These are phyloP conservation scores for Baronia brevicornis DNA, from an alignment of 2,888 invertebrate species.

Conservation along the genomic window DNA sequence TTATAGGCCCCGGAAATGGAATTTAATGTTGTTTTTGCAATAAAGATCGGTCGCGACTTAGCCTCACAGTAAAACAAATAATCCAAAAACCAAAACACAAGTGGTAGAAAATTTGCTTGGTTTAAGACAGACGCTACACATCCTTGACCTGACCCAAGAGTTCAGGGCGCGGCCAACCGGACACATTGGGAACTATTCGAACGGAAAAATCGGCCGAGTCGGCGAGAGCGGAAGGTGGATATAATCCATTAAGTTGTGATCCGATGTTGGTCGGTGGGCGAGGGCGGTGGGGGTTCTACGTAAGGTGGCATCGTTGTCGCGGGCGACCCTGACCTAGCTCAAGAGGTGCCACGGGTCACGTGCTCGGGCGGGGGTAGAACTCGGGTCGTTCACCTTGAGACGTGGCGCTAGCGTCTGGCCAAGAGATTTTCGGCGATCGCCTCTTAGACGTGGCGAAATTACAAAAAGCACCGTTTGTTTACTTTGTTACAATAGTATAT, in stretches of 20 bases:
- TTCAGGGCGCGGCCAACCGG: conserved; percentile 50
- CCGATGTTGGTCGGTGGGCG: conserved; percentile 7
- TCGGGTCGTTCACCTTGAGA: conserved; percentile 70
- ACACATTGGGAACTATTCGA: conserved; percentile 61
- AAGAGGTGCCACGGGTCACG: conserved; percentile 68
- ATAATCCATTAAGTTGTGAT: conserved; percentile 26
- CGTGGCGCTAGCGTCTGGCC: conserved; percentile 39
- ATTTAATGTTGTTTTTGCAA: too few relatives aligned
- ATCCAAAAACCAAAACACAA: too few relatives aligned
- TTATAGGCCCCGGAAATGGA: too few relatives aligned
- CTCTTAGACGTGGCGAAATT: conserved; percentile 2
- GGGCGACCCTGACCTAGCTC: conserved; percentile 69
- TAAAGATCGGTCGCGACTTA: too few relatives aligned
- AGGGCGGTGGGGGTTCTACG: conserved; percentile 33
- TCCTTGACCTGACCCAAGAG: conserved; percentile 56
- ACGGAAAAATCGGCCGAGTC: conserved; percentile 62
- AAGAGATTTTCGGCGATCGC: conserved; percentile 7
- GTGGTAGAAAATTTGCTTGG: too few relatives aligned
- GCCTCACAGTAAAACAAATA: too few relatives aligned
- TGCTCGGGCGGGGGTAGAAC: conserved; percentile 61
- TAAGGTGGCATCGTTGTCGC: conserved; percentile 45
- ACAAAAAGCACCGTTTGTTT: too few relatives aligned
- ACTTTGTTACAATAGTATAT: too few relatives aligned
- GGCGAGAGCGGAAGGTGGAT: conserved; percentile 40
- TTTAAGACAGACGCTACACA: too few relatives aligned